Conservation (phyloP, 2,888 invertebrate genomes). For the Thereva unica region DNA sequence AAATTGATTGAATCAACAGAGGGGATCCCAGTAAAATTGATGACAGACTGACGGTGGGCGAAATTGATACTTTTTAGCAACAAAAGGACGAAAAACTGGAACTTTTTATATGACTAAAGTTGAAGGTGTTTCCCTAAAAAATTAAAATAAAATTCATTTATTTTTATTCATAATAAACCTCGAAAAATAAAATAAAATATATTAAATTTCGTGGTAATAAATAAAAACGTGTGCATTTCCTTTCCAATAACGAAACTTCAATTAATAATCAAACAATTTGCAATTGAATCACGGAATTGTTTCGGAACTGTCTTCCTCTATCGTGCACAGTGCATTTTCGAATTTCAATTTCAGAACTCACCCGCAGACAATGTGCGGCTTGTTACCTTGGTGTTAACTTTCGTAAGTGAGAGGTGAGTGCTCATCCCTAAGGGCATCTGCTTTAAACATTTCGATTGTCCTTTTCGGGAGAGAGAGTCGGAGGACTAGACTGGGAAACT, state of each 20-base stretch:
- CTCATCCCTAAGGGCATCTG: slow-evolving; percentile 28
- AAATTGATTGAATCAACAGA: slow-evolving; percentile 51
- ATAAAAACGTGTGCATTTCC: no score
- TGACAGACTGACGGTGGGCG: slow-evolving; percentile 9
- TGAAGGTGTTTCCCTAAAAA: no score
- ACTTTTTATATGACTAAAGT: no score
- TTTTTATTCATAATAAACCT: no score
- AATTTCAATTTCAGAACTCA: slow-evolving; percentile 28
- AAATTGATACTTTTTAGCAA: slow-evolving; percentile 16
- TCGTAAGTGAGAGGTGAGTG: slow-evolving; percentile 15
- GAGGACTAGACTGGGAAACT: slow-evolving; percentile 28
- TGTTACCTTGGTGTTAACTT: slow-evolving; percentile 30
- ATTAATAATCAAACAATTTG: no score
- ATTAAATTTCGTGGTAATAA: no score
- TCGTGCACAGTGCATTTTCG: slow-evolving; percentile 22
- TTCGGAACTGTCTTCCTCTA: neutral
- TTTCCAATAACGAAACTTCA: no score
- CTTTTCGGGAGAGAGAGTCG: slow-evolving; percentile 13
- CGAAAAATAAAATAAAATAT: no score
- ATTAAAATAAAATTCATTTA: no score
- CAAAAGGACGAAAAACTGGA: no score
- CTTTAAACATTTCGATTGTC: slow-evolving; percentile 35
- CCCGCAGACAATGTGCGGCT: slow-evolving; percentile 18
- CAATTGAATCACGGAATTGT: no score
- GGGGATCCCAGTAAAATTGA: slow-evolving; percentile 38